A percentile compares a stretch with the other conserved stretches of the same genome.
phyloP scores from a whole-genome alignment of 1,140 invertebrate genomes.

The Psix sp. region DNA sequence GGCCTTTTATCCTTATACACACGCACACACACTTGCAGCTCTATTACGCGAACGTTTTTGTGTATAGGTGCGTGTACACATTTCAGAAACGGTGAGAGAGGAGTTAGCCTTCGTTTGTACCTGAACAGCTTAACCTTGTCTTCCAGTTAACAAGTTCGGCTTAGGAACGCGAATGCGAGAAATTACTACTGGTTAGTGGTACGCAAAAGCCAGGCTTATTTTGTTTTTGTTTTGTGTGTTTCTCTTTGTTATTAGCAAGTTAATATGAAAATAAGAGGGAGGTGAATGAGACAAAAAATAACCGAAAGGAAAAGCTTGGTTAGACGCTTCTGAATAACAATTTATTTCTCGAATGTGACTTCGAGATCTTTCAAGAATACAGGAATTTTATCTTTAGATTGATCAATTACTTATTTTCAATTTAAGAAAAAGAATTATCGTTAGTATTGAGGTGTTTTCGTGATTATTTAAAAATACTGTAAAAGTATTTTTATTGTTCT shows the following conservation, averaged over 20 bases:
- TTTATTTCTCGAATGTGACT: too few relatives aligned
- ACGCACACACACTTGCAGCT: too few relatives aligned
- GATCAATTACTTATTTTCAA: too few relatives aligned
- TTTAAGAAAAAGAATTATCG: too few relatives aligned
- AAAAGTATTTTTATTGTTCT: too few relatives aligned
- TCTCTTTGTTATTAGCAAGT: slow-evolving; percentile 47
- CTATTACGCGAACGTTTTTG: too few relatives aligned
- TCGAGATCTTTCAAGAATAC: too few relatives aligned
- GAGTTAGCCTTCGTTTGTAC: slow-evolving; percentile 60
- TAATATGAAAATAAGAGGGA: slow-evolving; percentile 24
- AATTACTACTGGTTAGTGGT: slow-evolving; percentile 57
- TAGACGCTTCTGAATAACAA: neutral
- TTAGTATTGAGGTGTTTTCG: too few relatives aligned
- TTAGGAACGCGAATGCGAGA: slow-evolving; percentile 26
- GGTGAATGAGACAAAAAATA: neutral
- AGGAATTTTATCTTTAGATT: too few relatives aligned
- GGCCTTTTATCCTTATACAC: too few relatives aligned
- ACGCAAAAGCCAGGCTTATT: slow-evolving; percentile 37
- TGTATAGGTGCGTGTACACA: slow-evolving; percentile 16
- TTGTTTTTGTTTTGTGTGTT: slow-evolving; percentile 39
- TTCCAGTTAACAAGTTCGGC: slow-evolving; percentile 55
- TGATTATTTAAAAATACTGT: too few relatives aligned
- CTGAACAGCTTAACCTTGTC: slow-evolving; percentile 59
- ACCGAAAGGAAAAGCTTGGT: slow-evolving; percentile 1
- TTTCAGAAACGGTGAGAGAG: slow-evolving; percentile 25